Evolutionary conservation across 2,888 invertebrate genomes (phyloP).

Genomic region (Harpagoxenus sublaevis): DNA sequence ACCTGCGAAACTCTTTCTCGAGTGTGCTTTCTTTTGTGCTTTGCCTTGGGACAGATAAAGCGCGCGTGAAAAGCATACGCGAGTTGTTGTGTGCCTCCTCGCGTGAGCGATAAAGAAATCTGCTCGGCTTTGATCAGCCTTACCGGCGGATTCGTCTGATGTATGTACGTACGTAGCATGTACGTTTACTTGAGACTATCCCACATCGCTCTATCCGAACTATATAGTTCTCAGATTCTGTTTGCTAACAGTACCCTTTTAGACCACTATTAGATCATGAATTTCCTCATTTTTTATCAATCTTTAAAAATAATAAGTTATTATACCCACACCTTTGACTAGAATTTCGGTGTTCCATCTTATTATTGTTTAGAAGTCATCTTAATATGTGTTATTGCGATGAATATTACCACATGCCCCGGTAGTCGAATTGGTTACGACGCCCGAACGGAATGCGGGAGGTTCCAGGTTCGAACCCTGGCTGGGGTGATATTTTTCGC

Average conservation of each 20-base stretch:
- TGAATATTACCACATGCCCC: no score
- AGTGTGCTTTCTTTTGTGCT: constrained; percentile 65
- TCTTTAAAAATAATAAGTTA: neutral
- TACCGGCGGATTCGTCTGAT: neutral
- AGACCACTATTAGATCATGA: neutral
- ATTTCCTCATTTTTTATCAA: neutral
- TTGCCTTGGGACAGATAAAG: constrained; percentile 69
- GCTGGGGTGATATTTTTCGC: no score
- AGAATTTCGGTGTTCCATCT: no score
- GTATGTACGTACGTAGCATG: neutral
- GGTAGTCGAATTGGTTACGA: no score
- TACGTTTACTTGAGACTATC: constrained; percentile 20
- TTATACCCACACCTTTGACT: no score
- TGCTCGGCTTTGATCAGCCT: constrained; percentile 12
- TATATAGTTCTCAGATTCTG: constrained; percentile 1
- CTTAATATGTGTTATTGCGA: no score
- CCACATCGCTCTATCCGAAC: neutral
- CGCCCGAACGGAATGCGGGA: no score
- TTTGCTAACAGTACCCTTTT: neutral
- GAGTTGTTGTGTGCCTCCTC: constrained; percentile 45
- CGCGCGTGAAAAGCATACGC: constrained; percentile 70
- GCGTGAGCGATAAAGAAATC: constrained; percentile 15
- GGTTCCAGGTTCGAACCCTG: no score
- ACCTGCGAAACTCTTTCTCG: constrained; percentile 71
- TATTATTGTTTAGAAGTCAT: no score